Evolutionary conservation across 1,140 invertebrate species (phyloP), one percentile per base, ranked within the genome.

Genomic region (Euura lappo): DNA sequence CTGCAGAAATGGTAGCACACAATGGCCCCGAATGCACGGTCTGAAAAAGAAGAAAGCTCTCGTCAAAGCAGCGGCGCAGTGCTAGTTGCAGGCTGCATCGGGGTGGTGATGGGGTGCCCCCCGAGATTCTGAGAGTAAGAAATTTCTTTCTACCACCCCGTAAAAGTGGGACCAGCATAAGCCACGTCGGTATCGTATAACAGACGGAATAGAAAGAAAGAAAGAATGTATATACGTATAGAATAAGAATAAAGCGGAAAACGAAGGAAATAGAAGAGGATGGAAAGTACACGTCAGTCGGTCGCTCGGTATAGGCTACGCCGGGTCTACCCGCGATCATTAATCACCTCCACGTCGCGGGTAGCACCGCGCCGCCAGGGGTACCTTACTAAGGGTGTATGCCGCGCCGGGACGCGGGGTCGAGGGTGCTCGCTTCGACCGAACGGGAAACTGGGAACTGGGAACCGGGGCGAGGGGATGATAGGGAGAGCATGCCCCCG

Each of bases 141-240:
- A 28, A 28, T 28, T 28, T 28, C 28, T 28, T 28, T 28, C 28
- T 28, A 28, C 28, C 28, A 28, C 28, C 91, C 90, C 42, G 86
- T 90, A 74, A 87, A 89, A 80, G 86, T 92, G 73, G 84, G 88
- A 11, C 83, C 93, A 47, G 92, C 92, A n/a, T 90, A 91, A 84
- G 91, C 89, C 28, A 28, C 28, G 28, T 28, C 28, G 28, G 28
- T 28, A 28, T 28, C 28, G 44, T n/a, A 67, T 13, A 60, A 47
- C 64, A 69, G 70, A 71, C 72, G 71, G 69, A 73, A 69, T 68
- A 67, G 65, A 51, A 71, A 69, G 51, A 72, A 66, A 76, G 74
- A 70, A 76, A 74, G 75, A 68, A 28, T 28, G 70, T 71, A 47
- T 68, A 51, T 73, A 45, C 60, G 73, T 65, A 73, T 44, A 71